A percentile compares a stretch with the other conserved stretches of the same genome.
phyloP scores from a whole-genome alignment of 53 echinoderm and acorn worm genomes.

The Echinometra lucunter region DNA sequence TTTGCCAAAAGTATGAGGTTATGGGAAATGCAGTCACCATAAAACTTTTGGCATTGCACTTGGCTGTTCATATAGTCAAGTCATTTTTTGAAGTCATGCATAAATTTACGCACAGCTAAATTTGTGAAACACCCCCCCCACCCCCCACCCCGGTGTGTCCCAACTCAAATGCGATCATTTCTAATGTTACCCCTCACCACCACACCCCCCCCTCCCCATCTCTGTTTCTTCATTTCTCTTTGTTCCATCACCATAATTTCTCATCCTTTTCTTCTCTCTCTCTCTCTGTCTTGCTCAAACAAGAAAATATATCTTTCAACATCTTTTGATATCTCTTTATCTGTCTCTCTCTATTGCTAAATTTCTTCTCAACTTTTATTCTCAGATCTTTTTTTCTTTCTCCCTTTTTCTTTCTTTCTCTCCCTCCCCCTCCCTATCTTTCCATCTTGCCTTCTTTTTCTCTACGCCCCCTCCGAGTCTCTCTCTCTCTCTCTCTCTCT shows the following conservation, averaged over 20 bases:
- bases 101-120: too few relatives aligned
- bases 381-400: too few relatives aligned
- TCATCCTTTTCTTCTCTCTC: too few relatives aligned
- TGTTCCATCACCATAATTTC: too few relatives aligned
- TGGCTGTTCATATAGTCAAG: too few relatives aligned
- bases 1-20: too few relatives aligned
- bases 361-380: too few relatives aligned
- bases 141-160: neutral
- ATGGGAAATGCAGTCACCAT: too few relatives aligned
- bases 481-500: conserved; percentile 5
- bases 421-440: neutral
- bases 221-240: neutral
- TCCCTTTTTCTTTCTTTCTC: neutral
- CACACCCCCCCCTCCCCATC: neutral
- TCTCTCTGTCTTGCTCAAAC: neutral
- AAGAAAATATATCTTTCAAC: neutral
- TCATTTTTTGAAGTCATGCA: too few relatives aligned
- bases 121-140: too few relatives aligned
- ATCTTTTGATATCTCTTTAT: neutral
- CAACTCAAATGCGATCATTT: neutral
- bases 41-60: too few relatives aligned
- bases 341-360: neutral
- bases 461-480: neutral
- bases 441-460: neutral
- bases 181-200: neutral